phyloP scores from a whole-genome alignment of 2,888 invertebrate genomes.

The Listrodromus nycthemerus region DNA sequence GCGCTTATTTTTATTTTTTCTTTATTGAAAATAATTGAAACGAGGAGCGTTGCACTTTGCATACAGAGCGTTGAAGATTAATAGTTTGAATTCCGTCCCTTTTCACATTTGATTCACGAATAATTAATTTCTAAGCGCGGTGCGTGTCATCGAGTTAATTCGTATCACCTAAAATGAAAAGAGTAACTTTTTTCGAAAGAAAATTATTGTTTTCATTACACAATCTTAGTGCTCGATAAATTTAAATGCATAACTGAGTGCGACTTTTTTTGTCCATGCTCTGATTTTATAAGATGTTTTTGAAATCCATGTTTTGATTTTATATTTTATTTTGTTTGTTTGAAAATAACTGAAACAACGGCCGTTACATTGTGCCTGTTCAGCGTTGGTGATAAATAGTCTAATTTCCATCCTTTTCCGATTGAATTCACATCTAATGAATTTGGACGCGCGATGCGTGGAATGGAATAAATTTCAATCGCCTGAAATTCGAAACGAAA shows the following conservation, averaged over 20 bases:
- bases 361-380: background rate
- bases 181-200: too few relatives aligned
- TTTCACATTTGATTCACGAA: background rate
- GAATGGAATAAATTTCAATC: background rate
- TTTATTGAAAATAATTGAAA: conserved; percentile 1
- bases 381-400: background rate
- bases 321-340: background rate
- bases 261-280: conserved; percentile 36
- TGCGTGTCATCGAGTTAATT: background rate
- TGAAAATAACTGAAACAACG: background rate
- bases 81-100: background rate
- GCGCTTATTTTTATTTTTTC: background rate
- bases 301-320: conserved; percentile 4
- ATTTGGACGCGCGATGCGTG: background rate
- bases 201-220: background rate
- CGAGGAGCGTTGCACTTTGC: background rate
- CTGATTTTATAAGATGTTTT: background rate
- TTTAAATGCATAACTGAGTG: conserved; percentile 8
- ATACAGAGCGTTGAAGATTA: background rate
- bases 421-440: background rate
- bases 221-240: background rate
- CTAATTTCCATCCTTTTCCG: background rate
- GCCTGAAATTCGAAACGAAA: background rate
- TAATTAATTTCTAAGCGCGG: background rate
- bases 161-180: background rate